Evolutionary conservation across 1,140 invertebrate species (phyloP).

Genomic region (Aphelinus atriplicis): DNA sequence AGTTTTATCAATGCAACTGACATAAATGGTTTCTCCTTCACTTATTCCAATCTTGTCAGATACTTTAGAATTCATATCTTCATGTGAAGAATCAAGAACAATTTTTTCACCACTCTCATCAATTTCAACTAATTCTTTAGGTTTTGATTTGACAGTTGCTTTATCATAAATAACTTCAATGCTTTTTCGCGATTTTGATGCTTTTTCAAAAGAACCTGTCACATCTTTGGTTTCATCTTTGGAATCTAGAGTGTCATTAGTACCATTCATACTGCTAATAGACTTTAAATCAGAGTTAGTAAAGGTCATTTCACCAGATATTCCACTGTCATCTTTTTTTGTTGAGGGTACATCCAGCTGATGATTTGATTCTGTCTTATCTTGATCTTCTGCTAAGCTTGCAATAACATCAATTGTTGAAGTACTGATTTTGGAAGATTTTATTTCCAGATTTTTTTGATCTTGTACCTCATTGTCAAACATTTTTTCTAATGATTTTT

Average conservation of each 20-base stretch:
- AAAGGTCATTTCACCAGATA: not conserved
- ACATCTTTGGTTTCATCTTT: constrained; percentile 1
- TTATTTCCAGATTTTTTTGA: too few species aligned
- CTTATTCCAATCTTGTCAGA: constrained; percentile 41
- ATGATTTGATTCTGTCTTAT: too few species aligned
- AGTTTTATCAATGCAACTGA: too few species aligned
- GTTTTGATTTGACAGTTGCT: constrained; percentile 40
- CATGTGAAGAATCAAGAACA: constrained; percentile 50
- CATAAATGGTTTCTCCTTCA: constrained; percentile 38
- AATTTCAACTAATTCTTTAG: constrained; percentile 55
- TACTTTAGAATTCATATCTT: constrained; percentile 35
- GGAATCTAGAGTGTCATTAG: not conserved
- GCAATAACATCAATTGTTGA: too few species aligned
- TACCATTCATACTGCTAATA: not conserved
- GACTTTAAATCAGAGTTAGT: not conserved
- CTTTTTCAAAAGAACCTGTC: not conserved
- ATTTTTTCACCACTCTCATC: constrained; percentile 54
- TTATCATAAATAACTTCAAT: constrained; percentile 57
- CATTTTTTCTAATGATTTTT: too few species aligned
- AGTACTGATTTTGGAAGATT: too few species aligned
- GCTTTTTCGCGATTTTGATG: constrained; percentile 47
- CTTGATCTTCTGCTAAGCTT: too few species aligned
- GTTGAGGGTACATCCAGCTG: not conserved
- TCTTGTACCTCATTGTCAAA: too few species aligned
- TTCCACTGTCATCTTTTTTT: constrained; percentile 9